Evolutionary conservation across 2,888 invertebrate genomes (phyloP).

Genomic region (Strigamia maritima): DNA sequence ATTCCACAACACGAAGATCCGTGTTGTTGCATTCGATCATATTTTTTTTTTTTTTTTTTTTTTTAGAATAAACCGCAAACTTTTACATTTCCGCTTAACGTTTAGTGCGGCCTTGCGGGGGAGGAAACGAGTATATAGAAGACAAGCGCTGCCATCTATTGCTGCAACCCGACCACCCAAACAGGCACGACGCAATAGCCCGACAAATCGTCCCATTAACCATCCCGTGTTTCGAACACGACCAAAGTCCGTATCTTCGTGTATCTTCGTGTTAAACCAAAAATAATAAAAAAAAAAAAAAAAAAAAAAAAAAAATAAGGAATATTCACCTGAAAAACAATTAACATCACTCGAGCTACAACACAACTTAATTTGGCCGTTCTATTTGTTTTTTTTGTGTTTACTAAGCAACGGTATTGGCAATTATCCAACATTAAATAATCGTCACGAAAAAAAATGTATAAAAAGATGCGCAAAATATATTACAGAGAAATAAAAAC

Average conservation of each 20-base stretch:
- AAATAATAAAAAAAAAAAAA: too few relatives aligned
- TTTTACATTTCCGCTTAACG: background rate
- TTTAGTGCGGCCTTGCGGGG: background rate
- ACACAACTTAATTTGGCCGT: too few relatives aligned
- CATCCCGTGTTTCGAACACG: background rate
- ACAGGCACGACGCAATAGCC: background rate
- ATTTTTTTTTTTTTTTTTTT: too few relatives aligned
- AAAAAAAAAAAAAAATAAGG: too few relatives aligned
- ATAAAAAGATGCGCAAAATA: too few relatives aligned
- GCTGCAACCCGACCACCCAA: background rate
- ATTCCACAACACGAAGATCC: background rate
- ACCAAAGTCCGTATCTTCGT: too few relatives aligned
- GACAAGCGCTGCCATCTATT: background rate
- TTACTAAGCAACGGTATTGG: too few relatives aligned
- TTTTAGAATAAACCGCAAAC: background rate
- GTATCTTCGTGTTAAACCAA: background rate
- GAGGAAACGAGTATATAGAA: background rate
- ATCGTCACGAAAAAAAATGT: too few relatives aligned
- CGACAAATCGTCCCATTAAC: background rate
- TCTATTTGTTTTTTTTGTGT: too few relatives aligned
- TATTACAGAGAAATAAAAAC: background rate
- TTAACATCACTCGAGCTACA: too few relatives aligned
- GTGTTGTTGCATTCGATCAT: background rate
- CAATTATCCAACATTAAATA: too few relatives aligned
- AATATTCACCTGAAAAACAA: too few relatives aligned